Conservation (phyloP, 2,797 vertebrate species). For the Bradypodion pumilum region DNA sequence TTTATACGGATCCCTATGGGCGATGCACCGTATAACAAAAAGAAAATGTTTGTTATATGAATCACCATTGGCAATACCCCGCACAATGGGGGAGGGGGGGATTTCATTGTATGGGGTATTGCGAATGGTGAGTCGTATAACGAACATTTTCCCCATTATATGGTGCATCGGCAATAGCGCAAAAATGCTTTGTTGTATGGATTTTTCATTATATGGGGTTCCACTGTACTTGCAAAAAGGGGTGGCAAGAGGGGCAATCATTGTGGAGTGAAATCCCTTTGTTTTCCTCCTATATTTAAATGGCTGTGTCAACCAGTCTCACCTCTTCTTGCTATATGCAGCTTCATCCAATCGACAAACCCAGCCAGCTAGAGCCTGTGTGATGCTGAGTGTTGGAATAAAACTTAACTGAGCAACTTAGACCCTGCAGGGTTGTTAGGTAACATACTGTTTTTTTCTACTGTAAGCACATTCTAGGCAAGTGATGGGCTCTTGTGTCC, state of each 20-base stretch:
- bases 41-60: too few species aligned
- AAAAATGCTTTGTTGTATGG: too few species aligned
- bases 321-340: background rate
- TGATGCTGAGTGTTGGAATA: background rate
- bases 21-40: too few species aligned
- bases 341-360: background rate
- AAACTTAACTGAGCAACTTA: background rate
- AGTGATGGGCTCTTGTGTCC: background rate
- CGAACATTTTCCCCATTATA: too few species aligned
- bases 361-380: background rate
- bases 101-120: too few species aligned
- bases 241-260: background rate
- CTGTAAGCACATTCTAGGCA: background rate
- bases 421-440: background rate
- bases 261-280: too few species aligned
- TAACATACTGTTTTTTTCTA: background rate
- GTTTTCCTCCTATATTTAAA: background rate
- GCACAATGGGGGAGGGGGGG: too few species aligned
- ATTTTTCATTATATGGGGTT: too few species aligned
- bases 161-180: too few species aligned
- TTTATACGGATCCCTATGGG: too few species aligned
- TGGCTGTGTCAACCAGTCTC: background rate
- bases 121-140: too few species aligned
- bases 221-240: background rate
- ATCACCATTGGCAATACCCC: too few species aligned